A percentile compares a stretch with the other conserved stretches of the same genome.
These are phyloP conservation scores for Unio pictorum DNA, from an alignment of 2,888 invertebrate genomes.

Conservation along the genomic window DNA sequence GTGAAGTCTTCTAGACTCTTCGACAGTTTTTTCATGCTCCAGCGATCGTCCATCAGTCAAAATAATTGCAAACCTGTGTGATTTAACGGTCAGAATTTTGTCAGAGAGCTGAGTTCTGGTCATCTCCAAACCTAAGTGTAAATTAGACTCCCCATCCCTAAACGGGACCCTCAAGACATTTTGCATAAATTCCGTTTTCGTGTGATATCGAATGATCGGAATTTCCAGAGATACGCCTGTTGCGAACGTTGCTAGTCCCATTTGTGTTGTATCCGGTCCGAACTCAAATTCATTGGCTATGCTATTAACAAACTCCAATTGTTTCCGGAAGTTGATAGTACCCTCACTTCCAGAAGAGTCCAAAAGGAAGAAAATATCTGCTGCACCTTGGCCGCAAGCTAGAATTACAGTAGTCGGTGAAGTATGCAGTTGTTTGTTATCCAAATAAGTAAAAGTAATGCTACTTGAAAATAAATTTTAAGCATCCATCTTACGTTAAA, in stretches of 20 bases:
- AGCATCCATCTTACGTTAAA: too few relatives aligned
- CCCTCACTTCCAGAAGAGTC: constrained; percentile 47
- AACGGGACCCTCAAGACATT: constrained; percentile 11
- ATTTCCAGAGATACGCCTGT: constrained; percentile 14
- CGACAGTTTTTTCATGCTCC: not conserved
- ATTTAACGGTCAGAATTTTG: too few relatives aligned
- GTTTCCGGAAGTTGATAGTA: constrained; percentile 37
- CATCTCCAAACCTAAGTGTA: constrained; percentile 7
- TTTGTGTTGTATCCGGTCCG: constrained; percentile 27
- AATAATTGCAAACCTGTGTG: too few relatives aligned
- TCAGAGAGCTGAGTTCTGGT: too few relatives aligned
- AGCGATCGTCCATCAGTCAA: too few relatives aligned
- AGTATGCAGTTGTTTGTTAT: too few relatives aligned
- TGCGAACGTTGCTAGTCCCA: constrained; percentile 40
- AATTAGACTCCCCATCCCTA: constrained; percentile 2
- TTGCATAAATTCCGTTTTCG: constrained; percentile 5
- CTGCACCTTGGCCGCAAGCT: constrained; percentile 19
- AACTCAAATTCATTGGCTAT: constrained; percentile 44
- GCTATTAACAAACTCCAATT: constrained; percentile 43
- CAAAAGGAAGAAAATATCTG: constrained; percentile 45
- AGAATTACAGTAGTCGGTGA: not conserved
- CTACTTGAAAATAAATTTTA: too few relatives aligned
- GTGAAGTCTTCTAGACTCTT: too few relatives aligned
- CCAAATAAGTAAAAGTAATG: too few relatives aligned
- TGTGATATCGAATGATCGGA: constrained; percentile 1